A percentile compares a stretch with the other conserved stretches of the same genome.
Conservation (phyloP, 1,140 invertebrate genomes). For the Zaprionus camerounensis region DNA sequence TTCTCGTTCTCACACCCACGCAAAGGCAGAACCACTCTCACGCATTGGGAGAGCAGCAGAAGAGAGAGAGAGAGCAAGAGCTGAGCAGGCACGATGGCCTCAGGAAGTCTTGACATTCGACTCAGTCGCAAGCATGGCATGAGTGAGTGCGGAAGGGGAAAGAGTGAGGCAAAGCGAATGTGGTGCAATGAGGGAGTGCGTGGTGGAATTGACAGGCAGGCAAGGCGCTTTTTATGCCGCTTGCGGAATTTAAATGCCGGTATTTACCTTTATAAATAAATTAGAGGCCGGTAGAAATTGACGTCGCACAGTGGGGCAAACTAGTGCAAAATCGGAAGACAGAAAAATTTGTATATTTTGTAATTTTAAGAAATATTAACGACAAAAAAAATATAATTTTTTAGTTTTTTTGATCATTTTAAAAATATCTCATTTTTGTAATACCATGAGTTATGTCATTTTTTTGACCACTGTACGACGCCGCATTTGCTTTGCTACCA, state of each 20-base stretch:
- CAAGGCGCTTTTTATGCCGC: conserved; percentile 13
- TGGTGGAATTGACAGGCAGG: conserved; percentile 1
- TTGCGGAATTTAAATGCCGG: conserved; percentile 72
- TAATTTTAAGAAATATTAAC: too few relatives aligned
- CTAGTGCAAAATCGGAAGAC: too few relatives aligned
- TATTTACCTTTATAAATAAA: conserved; percentile 75
- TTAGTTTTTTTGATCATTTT: too few relatives aligned
- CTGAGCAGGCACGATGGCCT: conserved; percentile 23
- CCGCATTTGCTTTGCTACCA: conserved; percentile 53
- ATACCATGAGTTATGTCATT: too few relatives aligned
- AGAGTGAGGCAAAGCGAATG: neutral
- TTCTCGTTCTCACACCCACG: conserved; percentile 23
- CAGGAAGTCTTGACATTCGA: conserved; percentile 36
- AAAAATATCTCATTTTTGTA: too few relatives aligned
- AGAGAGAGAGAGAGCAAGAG: neutral
- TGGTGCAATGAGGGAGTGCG: neutral
- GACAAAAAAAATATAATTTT: too few relatives aligned
- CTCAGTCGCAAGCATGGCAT: conserved; percentile 7
- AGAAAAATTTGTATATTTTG: too few relatives aligned
- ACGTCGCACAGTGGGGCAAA: neutral
- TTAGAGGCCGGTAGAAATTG: conserved; percentile 59
- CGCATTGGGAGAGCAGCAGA: neutral
- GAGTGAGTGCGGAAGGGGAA: neutral
- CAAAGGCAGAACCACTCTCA: conserved; percentile 6
- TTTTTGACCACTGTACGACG: too few relatives aligned